Base-by-base conservation (phyloP, 1,140 invertebrate genomes). In the Himalopsyche phryganea region DNA sequence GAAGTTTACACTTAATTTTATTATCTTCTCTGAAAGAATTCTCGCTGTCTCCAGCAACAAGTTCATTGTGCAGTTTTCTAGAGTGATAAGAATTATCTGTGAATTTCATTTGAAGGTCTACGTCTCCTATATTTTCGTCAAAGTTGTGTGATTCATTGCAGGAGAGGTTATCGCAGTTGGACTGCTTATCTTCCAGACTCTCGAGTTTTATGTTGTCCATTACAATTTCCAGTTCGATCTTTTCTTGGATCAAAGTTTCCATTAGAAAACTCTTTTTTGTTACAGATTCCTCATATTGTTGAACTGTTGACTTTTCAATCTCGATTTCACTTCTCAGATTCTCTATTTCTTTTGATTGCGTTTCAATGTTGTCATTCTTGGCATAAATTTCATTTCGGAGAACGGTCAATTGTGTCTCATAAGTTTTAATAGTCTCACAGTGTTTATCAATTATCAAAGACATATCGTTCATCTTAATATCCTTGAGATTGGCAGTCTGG, bases 171-270 rank as follows among this genome's bases (percentile, higher is more conserved):
- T 17, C n/a, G 35, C 23, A 32, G 18, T 36, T n/a, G 10, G 40
- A 50, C 11, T 40, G 1, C 11, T 40, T 10, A 11, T 50, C 15
- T 13, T 19, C 49, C 6, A 50, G 10, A 14, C 15, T 7, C 6
- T 20, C 23, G 15, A 52, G 32, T 7, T 52, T 23, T 1, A 52
- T 40, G 33, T 23, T 17, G 28, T 52, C 50, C 15, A 52, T 52
- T 6, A 19, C 32, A 42, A 6, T 42, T 10, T 44, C 38, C 40
- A 52, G 15, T 4, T 52, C 50, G 32, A 15, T 23, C 14, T 52
- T 52, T 52, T 52, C 50, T 52, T 28, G 17, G 2, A 52, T 10
- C 15, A 52, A 52, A 33, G 18, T 32, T 2, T 18, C 40, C 32
- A 42, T 33, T 45, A 44, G 35, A 23, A 40, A 40, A 3, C n/a